Evolutionary conservation across 2,797 vertebrate species (phyloP), one percentile per base, ranked within the genome.

Genomic region (Halcyon badia): DNA sequence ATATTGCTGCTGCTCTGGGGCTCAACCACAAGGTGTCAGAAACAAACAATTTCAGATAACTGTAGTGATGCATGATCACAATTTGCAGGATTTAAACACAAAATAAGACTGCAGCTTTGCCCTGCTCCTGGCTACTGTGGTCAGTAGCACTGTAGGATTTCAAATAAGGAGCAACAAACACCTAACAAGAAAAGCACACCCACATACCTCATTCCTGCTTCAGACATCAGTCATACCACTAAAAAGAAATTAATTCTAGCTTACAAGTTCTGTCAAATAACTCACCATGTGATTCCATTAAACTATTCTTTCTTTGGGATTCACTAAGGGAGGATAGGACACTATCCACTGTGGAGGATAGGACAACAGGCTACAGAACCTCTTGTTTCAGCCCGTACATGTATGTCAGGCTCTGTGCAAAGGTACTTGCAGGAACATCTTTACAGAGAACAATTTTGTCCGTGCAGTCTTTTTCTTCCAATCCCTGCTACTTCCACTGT

Each of bases 21-120:
- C 79, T 87, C 49, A 81, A 30, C 57, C 89, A 86, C 69, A 62
- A 82, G 76, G 89, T 52, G 91, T 84, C 89, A 94, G 84, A 89
- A 94, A 92, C 18, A 86, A 93, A 54, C 5, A 72, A 54, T 84
- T 89, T 68, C 58, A 85, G 14, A 22, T 73, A 68, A 62, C 62
- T 21, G 21, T 5, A 37, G 42, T 35, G 19, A 86, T 16, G 5
- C 39, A 48, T 17, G 10, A 83, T 49, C 30, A 85, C 14, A 49
- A n/a, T 46, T 83, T 39, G 16, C 19, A 76, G 41, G 26, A 68
- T 89, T 89, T 61, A 89, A 94, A 81, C 39, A 92, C 7, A 69
- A 82, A 93, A 80, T 15, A 37, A 3, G 4, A 61, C 37, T 57
- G 24, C 31, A 94, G 41, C 6, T 87, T 94, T 87, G 83, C 44